Percentiles rank a stretch among this genome's conserved stretches.
phyloP scores from a whole-genome alignment of 35 echinoderm and acorn worm genomes.

The Anneissia japonica region DNA sequence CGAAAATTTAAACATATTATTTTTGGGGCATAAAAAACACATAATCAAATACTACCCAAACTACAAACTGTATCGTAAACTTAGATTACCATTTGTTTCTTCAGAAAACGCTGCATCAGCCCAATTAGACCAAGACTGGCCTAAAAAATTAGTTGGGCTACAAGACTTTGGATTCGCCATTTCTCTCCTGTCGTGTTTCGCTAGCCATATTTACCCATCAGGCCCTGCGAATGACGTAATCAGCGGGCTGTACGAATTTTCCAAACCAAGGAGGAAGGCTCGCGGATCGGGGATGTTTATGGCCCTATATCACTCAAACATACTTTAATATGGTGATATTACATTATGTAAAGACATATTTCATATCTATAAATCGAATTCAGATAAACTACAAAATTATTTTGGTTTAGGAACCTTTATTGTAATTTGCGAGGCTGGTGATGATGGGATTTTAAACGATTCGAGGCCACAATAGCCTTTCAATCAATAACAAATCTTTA shows the following conservation, averaged over 20 bases:
- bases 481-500: too few species aligned
- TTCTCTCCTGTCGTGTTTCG: conserved; percentile 1
- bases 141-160: not conserved
- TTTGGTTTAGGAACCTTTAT: too few species aligned
- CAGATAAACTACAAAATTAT: too few species aligned
- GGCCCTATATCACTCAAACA: too few species aligned
- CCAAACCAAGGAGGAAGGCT: not conserved
- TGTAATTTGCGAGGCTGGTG: too few species aligned
- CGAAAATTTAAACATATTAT: not conserved
- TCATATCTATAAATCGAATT: too few species aligned
- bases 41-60: not conserved
- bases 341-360: too few species aligned
- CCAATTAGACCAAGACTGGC: not conserved
- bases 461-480: too few species aligned
- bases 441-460: too few species aligned
- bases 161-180: not conserved
- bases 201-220: conserved; percentile 1
- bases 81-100: not conserved
- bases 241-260: not conserved
- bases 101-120: not conserved
- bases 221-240: not conserved
- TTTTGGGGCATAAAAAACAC: not conserved
- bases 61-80: not conserved
- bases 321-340: too few species aligned
- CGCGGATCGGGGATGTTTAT: too few species aligned